Percentiles rank a stretch among this genome's conserved stretches.
Conservation (phyloP, 2,797 vertebrate genomes). For the Phalanger gymnotis region DNA sequence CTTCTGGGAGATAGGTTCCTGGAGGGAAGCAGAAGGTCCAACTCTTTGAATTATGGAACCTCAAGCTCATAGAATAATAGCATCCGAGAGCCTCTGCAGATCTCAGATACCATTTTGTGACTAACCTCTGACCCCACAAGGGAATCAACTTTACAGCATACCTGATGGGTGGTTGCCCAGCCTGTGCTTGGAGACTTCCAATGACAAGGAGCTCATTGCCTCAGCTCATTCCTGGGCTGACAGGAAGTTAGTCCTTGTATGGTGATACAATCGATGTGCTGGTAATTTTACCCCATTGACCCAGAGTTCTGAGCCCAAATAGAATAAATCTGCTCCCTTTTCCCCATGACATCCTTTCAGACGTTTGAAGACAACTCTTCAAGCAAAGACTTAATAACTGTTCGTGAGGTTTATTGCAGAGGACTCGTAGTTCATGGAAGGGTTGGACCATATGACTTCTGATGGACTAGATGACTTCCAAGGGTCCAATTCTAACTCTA, state of each 20-base stretch:
- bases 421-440: neutral
- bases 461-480: neutral
- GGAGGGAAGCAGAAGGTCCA: neutral
- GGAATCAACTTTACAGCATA: neutral
- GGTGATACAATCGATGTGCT: neutral
- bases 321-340: neutral
- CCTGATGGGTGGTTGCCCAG: neutral
- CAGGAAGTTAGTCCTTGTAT: neutral
- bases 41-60: neutral
- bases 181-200: neutral
- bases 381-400: neutral
- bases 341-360: neutral
- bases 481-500: neutral
- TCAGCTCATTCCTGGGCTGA: neutral
- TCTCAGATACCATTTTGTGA: neutral
- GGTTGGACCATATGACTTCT: neutral
- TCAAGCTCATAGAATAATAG: neutral
- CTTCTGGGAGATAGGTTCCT: neutral
- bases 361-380: neutral
- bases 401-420: neutral
- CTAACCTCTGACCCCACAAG: neutral
- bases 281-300: neutral
- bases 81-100: neutral
- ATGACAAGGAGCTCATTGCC: neutral
- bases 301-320: neutral